Percentiles rank a stretch among this genome's conserved stretches.
These are phyloP conservation scores for Grammatotria lemairii DNA, from an alignment of 2,113 vertebrate genomes.

Conservation along the genomic window DNA sequence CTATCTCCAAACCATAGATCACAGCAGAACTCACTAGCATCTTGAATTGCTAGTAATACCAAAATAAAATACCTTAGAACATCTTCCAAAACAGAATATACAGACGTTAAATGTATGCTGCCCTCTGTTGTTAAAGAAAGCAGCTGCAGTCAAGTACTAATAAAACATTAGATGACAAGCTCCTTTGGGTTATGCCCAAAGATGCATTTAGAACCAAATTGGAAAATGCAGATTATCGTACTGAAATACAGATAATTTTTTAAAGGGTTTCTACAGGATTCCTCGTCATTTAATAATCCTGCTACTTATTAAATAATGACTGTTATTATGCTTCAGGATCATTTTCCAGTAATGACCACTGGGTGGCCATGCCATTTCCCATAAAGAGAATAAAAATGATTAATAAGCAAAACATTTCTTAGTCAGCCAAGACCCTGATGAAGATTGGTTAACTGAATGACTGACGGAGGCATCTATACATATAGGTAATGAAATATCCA, in stretches of 20 bases:
- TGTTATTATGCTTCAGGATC: not conserved
- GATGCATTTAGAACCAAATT: not conserved
- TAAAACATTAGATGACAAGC: not conserved
- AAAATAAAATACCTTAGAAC: not conserved
- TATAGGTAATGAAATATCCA: not conserved
- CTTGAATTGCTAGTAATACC: not conserved
- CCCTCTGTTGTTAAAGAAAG: not conserved
- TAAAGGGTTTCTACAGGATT: not conserved
- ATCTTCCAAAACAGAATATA: not conserved
- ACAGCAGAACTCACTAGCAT: not conserved
- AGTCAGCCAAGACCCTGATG: not conserved
- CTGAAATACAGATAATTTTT: not conserved
- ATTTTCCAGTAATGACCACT: not conserved
- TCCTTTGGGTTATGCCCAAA: not conserved
- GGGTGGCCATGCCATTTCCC: not conserved
- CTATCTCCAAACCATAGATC: not conserved
- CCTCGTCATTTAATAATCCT: not conserved
- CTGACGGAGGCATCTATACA: not conserved
- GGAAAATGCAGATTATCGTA: not conserved
- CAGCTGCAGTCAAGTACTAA: not conserved
- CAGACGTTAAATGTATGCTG: not conserved
- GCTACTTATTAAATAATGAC: not conserved
- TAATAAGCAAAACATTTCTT: not conserved
- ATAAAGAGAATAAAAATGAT: not conserved
- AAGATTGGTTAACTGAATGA: not conserved